These are phyloP conservation scores for Ischnus inquisitorius DNA, from an alignment of 2,888 invertebrate genomes.

Conservation along the genomic window DNA sequence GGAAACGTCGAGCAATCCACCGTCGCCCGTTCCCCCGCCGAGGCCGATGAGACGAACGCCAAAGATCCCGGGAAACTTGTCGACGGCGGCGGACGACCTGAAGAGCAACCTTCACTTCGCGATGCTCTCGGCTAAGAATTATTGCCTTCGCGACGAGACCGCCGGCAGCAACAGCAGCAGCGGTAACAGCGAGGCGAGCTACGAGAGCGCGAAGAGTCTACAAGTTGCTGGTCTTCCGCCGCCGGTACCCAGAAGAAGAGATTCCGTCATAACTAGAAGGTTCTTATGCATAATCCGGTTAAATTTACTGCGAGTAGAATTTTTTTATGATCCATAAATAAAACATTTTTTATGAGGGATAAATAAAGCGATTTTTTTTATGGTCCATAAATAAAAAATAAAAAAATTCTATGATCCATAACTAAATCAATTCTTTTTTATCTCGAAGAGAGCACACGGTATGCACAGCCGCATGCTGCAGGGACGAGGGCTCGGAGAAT, in stretches of 20 bases:
- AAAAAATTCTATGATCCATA: too few species aligned
- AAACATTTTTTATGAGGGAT: not conserved
- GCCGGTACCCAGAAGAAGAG: constrained; percentile 83
- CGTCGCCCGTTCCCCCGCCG: constrained; percentile 88
- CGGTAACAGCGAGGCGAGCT: constrained; percentile 82
- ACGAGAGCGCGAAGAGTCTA: constrained; percentile 80
- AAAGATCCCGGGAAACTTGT: constrained; percentile 89
- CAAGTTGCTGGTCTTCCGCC: constrained; percentile 80
- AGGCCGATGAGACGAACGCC: constrained; percentile 89
- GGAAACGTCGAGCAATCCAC: constrained; percentile 92
- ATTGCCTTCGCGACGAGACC: constrained; percentile 78
- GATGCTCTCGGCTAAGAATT: constrained; percentile 83
- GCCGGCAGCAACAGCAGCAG: constrained; percentile 82
- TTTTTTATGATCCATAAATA: too few species aligned
- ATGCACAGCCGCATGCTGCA: constrained; percentile 84
- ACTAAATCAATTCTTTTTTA: not conserved
- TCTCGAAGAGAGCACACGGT: constrained; percentile 80
- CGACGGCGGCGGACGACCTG: constrained; percentile 89
- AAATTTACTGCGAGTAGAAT: not conserved
- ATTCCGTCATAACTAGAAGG: constrained; percentile 80
- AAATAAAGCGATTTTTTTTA: too few species aligned
- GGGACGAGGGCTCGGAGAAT: constrained; percentile 82
- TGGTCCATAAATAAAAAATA: not conserved
- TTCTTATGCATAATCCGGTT: constrained; percentile 48
- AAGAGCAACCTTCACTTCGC: constrained; percentile 85